Percentiles rank a stretch among this genome's conserved stretches.
Conservation (phyloP, 2,797 vertebrate genomes). For the Onychomys torridus region DNA sequence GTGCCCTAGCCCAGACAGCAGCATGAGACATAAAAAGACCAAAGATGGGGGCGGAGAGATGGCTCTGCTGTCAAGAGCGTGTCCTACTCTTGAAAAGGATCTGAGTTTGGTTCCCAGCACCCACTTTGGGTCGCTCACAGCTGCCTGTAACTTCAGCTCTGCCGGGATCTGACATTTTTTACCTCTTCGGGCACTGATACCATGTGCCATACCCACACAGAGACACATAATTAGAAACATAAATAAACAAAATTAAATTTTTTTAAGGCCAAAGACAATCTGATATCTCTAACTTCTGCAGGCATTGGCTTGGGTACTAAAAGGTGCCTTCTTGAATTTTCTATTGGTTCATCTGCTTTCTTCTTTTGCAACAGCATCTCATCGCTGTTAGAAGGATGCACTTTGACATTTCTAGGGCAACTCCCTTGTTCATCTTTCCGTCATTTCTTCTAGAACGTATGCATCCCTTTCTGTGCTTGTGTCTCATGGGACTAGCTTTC, state of each 20-base stretch:
- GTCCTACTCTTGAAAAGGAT: neutral
- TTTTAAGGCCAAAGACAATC: neutral
- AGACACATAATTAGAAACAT: neutral
- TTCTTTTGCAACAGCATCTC: neutral
- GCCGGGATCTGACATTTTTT: neutral
- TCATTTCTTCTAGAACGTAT: neutral
- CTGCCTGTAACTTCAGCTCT: neutral
- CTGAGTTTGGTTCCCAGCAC: neutral
- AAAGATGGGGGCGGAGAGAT: neutral
- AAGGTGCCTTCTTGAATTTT: conserved; percentile 43
- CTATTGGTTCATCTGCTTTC: neutral
- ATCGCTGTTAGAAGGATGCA: neutral
- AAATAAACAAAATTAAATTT: neutral
- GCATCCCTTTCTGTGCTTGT: neutral
- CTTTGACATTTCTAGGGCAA: conserved; percentile 48
- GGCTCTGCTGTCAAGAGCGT: neutral
- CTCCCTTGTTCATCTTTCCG: neutral
- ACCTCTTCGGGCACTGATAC: neutral
- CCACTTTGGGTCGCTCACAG: neutral
- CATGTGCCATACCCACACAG: neutral
- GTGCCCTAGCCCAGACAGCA: neutral
- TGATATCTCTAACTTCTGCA: neutral
- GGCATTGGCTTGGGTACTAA: neutral
- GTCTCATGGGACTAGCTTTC: neutral
- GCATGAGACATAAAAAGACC: conserved; percentile 3